Percentiles rank a stretch among this genome's conserved stretches.
Evolutionary conservation across 2,113 vertebrate species (phyloP).

Genomic region (Larimichthys polyactis): DNA sequence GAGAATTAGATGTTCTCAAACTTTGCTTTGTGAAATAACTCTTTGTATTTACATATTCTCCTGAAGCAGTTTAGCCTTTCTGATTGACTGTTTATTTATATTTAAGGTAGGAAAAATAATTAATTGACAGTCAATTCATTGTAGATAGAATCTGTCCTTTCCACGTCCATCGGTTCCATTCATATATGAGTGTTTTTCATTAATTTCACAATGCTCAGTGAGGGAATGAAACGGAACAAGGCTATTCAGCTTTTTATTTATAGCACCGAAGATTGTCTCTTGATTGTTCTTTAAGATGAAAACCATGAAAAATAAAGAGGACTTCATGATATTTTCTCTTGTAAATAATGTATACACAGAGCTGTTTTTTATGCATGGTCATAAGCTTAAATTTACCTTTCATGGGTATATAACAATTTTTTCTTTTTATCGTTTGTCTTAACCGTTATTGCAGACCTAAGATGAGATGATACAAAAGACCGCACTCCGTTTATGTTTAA

Average conservation of each 20-base stretch:
- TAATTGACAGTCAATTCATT: neutral
- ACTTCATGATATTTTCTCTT: constrained; percentile 30
- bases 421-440: constrained; percentile 54
- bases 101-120: neutral
- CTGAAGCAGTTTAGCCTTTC: neutral
- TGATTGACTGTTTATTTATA: neutral
- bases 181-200: neutral
- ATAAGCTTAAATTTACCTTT: constrained; percentile 49
- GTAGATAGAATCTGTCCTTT: neutral
- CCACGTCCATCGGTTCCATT: neutral
- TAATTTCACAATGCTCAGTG: neutral
- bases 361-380: constrained; percentile 28
- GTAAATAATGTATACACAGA: constrained; percentile 52
- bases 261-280: neutral
- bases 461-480: constrained; percentile 49
- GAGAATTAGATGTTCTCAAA: neutral
- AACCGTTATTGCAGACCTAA: constrained; percentile 37
- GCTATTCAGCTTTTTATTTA: constrained; percentile 2
- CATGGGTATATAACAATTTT: constrained; percentile 24
- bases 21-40: neutral
- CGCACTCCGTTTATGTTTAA: constrained; percentile 13
- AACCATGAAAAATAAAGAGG: constrained; percentile 25
- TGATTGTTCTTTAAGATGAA: constrained; percentile 29
- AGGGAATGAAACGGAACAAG: neutral
- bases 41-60: neutral